Percentiles rank a stretch among this genome's conserved stretches.
Evolutionary conservation across 2,797 vertebrate species (phyloP).

Genomic region (Zenarchopterus dispar): DNA sequence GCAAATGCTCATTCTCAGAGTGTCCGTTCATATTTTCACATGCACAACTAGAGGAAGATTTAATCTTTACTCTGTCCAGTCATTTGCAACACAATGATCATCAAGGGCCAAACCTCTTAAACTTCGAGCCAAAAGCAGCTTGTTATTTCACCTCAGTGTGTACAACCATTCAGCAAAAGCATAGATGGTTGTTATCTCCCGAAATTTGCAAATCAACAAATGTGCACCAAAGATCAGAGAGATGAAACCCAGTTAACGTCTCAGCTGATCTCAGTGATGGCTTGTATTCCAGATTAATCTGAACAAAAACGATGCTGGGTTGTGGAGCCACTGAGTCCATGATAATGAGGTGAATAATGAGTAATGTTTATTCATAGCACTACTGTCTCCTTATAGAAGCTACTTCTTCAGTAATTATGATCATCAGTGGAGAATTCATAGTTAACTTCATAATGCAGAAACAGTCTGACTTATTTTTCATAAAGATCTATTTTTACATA

Average conservation of each 20-base stretch:
- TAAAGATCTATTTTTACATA: conserved; percentile 1
- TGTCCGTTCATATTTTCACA: background rate
- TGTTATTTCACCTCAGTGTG: background rate
- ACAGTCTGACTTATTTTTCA: conserved; percentile 8
- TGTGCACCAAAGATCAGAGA: conserved; percentile 18
- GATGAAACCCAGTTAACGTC: conserved; percentile 35
- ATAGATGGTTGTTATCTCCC: background rate
- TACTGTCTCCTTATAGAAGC: conserved; percentile 13
- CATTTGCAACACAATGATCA: background rate
- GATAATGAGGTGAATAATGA: conserved; percentile 4
- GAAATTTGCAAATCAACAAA: conserved; percentile 40
- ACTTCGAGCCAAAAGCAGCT: conserved; percentile 1
- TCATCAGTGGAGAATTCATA: conserved; percentile 7
- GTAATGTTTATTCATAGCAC: conserved; percentile 3
- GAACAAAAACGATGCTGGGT: conserved; percentile 6
- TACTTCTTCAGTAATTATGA: background rate
- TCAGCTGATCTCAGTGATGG: conserved; percentile 59
- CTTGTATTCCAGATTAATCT: conserved; percentile 60
- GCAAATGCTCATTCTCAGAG: background rate
- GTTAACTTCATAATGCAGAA: conserved; percentile 24
- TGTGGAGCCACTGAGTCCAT: conserved; percentile 25
- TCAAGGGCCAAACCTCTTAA: conserved; percentile 3
- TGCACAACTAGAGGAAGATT: too few species aligned
- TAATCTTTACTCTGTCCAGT: too few species aligned
- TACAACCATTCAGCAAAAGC: conserved; percentile 19